Evolutionary conservation across 2,888 invertebrate genomes (phyloP).

Genomic region (Sepiola atlantica): DNA sequence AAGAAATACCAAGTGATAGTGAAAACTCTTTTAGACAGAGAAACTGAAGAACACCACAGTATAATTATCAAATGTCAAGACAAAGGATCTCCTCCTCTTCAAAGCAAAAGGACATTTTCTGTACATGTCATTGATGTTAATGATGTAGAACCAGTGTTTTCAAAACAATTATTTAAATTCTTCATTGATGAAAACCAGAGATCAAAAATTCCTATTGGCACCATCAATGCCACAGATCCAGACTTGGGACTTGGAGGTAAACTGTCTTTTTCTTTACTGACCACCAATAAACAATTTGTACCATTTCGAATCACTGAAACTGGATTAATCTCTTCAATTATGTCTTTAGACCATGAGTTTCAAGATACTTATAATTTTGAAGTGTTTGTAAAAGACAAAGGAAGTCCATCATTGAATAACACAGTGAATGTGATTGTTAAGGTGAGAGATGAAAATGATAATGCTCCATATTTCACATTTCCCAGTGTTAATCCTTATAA

Average conservation of each 20-base stretch:
- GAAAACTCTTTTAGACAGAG: not conserved
- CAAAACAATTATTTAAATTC: not conserved
- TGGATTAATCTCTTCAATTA: not conserved
- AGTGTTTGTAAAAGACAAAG: not conserved
- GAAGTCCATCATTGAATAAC: conserved; percentile 1
- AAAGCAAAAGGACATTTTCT: not conserved
- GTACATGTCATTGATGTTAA: not conserved
- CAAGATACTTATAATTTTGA: not conserved
- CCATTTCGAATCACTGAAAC: not conserved
- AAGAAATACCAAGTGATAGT: conserved; percentile 13
- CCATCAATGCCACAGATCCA: not conserved
- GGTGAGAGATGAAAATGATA: conserved; percentile 22
- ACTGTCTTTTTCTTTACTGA: not conserved
- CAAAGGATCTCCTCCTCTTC: not conserved
- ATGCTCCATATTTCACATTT: conserved; percentile 9
- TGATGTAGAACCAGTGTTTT: not conserved
- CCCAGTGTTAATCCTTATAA: conserved; percentile 1
- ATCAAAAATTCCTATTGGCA: not conserved
- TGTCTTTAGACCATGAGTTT: conserved; percentile 13
- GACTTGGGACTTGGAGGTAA: not conserved
- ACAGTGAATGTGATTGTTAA: not conserved
- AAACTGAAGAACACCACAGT: not conserved
- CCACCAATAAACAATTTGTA: not conserved
- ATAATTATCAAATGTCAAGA: conserved; percentile 21
- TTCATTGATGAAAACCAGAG: not conserved